Evolutionary conservation across 2,797 vertebrate species (phyloP).

Genomic region (Glyptemys insculpta): DNA sequence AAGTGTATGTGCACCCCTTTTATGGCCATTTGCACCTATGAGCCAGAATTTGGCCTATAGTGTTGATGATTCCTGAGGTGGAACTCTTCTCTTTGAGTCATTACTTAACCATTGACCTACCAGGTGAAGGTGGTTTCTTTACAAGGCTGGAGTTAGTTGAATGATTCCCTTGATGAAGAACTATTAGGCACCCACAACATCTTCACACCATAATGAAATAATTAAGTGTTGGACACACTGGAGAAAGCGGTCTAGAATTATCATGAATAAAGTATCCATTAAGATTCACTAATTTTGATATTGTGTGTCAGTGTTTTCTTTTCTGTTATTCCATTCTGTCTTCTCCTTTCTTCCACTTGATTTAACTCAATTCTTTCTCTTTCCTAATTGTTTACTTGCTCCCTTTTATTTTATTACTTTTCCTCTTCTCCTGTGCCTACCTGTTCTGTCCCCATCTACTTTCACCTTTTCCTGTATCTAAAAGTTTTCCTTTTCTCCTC

Average conservation of each 20-base stretch:
- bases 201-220: not conserved
- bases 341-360: not conserved
- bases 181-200: not conserved
- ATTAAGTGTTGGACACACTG: not conserved
- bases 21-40: not conserved
- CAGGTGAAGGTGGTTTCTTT: not conserved
- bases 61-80: not conserved
- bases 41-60: not conserved
- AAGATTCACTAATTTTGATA: not conserved
- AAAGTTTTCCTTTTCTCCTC: not conserved
- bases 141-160: not conserved
- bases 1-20: not conserved
- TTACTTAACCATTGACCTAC: not conserved
- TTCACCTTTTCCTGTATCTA: not conserved
- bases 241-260: not conserved
- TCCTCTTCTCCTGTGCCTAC: not conserved
- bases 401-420: not conserved
- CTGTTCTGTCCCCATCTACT: not conserved
- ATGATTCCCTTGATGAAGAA: not conserved
- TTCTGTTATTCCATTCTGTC: not conserved
- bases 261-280: not conserved
- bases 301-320: not conserved
- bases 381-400: not conserved
- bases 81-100: not conserved
- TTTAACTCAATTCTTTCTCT: not conserved